Conservation (phyloP, 1,140 invertebrate genomes). For the Dysdera silvatica region DNA sequence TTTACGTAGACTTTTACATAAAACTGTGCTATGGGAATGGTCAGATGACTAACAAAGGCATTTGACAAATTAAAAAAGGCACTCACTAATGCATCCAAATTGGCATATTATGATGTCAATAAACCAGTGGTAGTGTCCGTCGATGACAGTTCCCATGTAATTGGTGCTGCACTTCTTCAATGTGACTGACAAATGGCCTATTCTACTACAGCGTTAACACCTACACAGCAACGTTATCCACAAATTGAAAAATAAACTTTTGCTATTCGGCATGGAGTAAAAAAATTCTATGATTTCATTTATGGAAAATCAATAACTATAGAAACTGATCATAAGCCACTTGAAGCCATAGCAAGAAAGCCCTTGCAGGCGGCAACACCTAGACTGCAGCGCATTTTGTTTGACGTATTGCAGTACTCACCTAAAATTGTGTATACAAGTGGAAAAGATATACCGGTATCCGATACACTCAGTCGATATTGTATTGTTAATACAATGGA, state of each 20-base stretch:
- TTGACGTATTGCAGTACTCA: constrained; percentile 30
- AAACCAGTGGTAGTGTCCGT: constrained; percentile 37
- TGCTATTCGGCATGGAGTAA: constrained; percentile 38
- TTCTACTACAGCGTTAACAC: constrained; percentile 40
- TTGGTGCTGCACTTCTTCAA: constrained; percentile 44
- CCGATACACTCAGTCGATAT: constrained; percentile 16
- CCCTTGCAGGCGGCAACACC: constrained; percentile 28
- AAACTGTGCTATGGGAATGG: background rate
- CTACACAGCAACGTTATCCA: constrained; percentile 40
- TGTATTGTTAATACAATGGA: too few species aligned
- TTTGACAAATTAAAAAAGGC: background rate
- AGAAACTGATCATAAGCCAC: constrained; percentile 29
- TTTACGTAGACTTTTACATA: background rate
- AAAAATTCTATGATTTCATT: constrained; percentile 38
- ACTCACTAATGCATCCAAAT: background rate
- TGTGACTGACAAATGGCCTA: constrained; percentile 41
- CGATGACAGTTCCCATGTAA: constrained; percentile 41
- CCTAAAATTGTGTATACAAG: constrained; percentile 20
- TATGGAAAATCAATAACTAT: background rate
- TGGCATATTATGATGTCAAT: constrained; percentile 37
- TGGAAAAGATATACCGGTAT: constrained; percentile 12
- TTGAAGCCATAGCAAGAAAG: constrained; percentile 33
- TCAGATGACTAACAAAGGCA: background rate
- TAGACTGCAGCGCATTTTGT: constrained; percentile 34
- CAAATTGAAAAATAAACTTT: constrained; percentile 47